These are phyloP conservation scores for Cheirogaleus medius DNA, from an alignment of 2,113 vertebrate species.

Conservation along the genomic window DNA sequence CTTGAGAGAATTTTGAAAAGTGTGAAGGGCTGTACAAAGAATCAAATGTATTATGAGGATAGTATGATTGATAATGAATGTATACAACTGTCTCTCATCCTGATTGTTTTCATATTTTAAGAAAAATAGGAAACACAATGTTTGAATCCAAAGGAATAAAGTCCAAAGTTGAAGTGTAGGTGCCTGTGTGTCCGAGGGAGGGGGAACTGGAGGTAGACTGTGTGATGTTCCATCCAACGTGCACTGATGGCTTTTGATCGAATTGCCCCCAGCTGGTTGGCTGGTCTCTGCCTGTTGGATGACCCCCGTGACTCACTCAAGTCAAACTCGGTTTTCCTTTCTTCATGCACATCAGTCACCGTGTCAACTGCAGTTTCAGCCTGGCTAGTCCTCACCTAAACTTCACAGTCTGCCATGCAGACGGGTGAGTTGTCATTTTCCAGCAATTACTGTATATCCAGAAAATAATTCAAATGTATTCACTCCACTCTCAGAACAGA, in stretches of 20 bases:
- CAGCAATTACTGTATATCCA: slow-evolving; percentile 28
- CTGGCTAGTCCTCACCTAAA: not conserved
- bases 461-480: slow-evolving; percentile 66
- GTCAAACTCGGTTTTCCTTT: not conserved
- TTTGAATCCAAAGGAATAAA: not conserved
- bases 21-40: not conserved
- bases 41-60: too few relatives aligned
- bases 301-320: not conserved
- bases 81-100: not conserved
- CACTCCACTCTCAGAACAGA: slow-evolving; percentile 63
- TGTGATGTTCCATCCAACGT: accelerated
- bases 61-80: not conserved
- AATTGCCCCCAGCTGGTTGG: not conserved
- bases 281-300: not conserved
- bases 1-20: not conserved
- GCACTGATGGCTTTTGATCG: not conserved
- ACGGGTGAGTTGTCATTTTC: not conserved
- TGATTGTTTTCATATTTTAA: not conserved
- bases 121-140: not conserved
- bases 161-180: not conserved
- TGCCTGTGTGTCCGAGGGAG: not conserved
- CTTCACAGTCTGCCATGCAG: not conserved
- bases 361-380: not conserved
- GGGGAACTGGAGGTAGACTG: not conserved
- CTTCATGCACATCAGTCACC: too few relatives aligned